Conservation (phyloP, 1,140 invertebrate species). For the Trypoxylus dichotomus region DNA sequence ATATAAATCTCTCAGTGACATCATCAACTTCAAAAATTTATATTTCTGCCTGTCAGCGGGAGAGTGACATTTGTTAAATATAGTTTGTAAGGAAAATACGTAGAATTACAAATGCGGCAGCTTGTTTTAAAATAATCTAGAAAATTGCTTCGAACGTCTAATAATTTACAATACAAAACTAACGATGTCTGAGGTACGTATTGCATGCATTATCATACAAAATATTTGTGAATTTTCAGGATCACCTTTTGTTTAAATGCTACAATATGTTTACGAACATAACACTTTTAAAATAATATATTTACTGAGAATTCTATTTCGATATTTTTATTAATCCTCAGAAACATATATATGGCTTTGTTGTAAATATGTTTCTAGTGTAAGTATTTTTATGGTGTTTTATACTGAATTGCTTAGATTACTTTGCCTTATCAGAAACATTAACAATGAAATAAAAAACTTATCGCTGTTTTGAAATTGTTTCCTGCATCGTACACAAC, state of each 20-base stretch:
- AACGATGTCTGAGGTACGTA: not conserved
- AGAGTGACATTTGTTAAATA: not conserved
- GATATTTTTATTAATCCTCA: not conserved
- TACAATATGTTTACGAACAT: not conserved
- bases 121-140: not conserved
- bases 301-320: not conserved
- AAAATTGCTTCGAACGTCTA: not conserved
- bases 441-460: no score
- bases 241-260: no score
- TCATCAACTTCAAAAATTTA: not conserved
- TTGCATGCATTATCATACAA: not conserved
- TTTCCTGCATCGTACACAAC: no score
- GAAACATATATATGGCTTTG: not conserved
- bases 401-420: no score
- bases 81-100: not conserved
- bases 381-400: no score
- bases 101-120: not conserved
- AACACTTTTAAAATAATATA: not conserved
- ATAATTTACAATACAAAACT: not conserved
- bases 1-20: no score
- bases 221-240: no score
- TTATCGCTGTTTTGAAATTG: no score
- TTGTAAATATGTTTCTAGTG: not conserved
- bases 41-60: not conserved
- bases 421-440: no score